Conservation (phyloP, 2,113 vertebrate species). For the Rissa tridactyla region DNA sequence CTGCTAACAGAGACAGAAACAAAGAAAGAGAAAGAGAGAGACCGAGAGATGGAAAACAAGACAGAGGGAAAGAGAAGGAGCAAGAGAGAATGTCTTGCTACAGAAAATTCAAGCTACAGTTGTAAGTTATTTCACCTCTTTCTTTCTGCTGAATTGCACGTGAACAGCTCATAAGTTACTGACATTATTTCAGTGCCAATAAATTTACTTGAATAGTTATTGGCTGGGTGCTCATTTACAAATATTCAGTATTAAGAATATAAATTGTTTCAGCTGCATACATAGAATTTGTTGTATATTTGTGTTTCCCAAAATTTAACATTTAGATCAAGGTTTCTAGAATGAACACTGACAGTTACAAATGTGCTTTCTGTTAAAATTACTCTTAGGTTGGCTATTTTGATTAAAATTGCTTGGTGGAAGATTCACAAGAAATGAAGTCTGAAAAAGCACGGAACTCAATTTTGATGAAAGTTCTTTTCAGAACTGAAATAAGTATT, state of each 20-base stretch:
- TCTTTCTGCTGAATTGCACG: not conserved
- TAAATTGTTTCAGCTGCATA: constrained; percentile 1
- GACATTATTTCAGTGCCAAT: not conserved
- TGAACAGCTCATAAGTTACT: constrained; percentile 6
- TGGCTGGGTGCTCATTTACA: not conserved
- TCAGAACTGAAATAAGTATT: not conserved
- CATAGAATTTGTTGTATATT: not conserved
- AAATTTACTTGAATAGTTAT: constrained; percentile 1
- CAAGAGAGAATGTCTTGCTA: not conserved
- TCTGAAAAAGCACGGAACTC: constrained; percentile 17
- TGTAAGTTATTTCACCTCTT: not conserved
- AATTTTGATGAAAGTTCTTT: constrained; percentile 1
- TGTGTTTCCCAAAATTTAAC: not conserved
- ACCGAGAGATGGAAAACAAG: not conserved
- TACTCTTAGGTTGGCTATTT: not conserved
- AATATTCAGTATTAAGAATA: not conserved
- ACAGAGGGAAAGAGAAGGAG: not conserved
- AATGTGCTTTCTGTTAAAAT: constrained; percentile 28
- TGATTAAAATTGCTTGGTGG: constrained; percentile 24
- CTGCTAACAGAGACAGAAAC: not conserved
- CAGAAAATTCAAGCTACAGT: not conserved
- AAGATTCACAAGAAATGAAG: constrained; percentile 27
- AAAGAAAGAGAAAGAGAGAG: not conserved
- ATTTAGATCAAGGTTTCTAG: not conserved
- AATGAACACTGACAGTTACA: constrained; percentile 27